A percentile compares a stretch with the other conserved stretches of the same genome.
These are phyloP conservation scores for Drosophila guanche DNA, from an alignment of 1,140 invertebrate genomes.

Conservation along the genomic window DNA sequence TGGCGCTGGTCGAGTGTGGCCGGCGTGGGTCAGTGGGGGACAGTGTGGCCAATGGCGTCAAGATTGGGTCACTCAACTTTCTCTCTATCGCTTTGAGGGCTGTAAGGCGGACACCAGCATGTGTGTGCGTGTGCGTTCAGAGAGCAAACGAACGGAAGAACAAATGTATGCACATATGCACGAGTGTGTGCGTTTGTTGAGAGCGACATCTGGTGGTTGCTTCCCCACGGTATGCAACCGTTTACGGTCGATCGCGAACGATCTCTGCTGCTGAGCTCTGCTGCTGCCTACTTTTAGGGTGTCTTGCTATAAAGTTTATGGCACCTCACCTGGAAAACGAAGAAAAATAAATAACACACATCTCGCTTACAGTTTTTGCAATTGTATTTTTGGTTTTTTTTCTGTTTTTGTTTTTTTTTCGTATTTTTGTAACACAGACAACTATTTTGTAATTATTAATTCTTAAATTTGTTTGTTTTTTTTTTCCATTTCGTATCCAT, in stretches of 20 bases:
- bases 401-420: conserved; percentile 27
- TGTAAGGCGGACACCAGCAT: too few relatives aligned
- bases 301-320: conserved; percentile 28
- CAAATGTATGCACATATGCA: too few relatives aligned
- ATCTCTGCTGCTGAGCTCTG: conserved; percentile 1
- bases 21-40: conserved; percentile 1
- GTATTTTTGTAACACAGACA: conserved; percentile 78
- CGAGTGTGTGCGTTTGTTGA: not conserved
- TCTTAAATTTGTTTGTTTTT: conserved; percentile 44
- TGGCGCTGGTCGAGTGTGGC: conserved; percentile 47
- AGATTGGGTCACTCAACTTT: conserved; percentile 9
- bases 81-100: not conserved
- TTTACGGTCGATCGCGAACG: conserved; percentile 4
- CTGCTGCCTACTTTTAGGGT: conserved; percentile 44
- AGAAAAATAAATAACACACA: conserved; percentile 31
- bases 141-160: too few relatives aligned
- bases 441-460: conserved; percentile 79
- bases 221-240: conserved; percentile 39
- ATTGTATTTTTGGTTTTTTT: conserved; percentile 60
- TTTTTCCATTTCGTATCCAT: conserved; percentile 55
- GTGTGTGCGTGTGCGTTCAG: not conserved
- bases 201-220: conserved; percentile 46
- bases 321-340: conserved; percentile 10
- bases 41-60: conserved; percentile 17
- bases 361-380: conserved; percentile 59